Percentiles rank a stretch among this genome's conserved stretches.
These are phyloP conservation scores for Endotricha flammealis DNA, from an alignment of 2,888 invertebrate species.

Conservation along the genomic window DNA sequence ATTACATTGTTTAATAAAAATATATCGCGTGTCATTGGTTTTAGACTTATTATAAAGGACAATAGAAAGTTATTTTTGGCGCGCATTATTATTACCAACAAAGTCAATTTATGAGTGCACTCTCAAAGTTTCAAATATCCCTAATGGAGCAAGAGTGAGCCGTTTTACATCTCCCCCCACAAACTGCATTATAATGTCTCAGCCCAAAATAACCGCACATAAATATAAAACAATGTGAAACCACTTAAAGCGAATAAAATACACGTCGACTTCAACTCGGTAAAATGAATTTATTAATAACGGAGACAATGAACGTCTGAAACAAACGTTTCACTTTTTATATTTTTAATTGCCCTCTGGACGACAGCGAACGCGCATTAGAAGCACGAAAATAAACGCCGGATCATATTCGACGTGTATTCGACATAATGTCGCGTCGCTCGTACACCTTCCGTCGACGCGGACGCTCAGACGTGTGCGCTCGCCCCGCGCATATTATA, in stretches of 20 bases:
- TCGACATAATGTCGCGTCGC: slow-evolving; percentile 15
- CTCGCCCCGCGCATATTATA: too few relatives aligned
- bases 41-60: too few relatives aligned
- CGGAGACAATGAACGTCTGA: slow-evolving; percentile 78
- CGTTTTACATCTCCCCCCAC: slow-evolving; percentile 75
- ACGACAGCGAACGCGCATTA: slow-evolving; percentile 74
- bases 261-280: slow-evolving; percentile 75
- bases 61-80: slow-evolving; percentile 57
- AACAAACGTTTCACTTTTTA: slow-evolving; percentile 75
- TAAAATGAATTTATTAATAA: slow-evolving; percentile 79
- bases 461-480: not conserved
- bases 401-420: slow-evolving; percentile 75
- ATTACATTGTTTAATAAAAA: too few relatives aligned
- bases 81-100: slow-evolving; percentile 61
- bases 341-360: slow-evolving; percentile 77
- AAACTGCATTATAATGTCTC: slow-evolving; percentile 76
- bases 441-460: not conserved
- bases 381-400: slow-evolving; percentile 73
- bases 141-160: slow-evolving; percentile 75
- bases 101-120: slow-evolving; percentile 76
- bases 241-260: slow-evolving; percentile 79
- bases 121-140: slow-evolving; percentile 75
- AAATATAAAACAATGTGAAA: slow-evolving; percentile 79
- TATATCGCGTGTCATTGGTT: too few relatives aligned
- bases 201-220: slow-evolving; percentile 76